Conservation (phyloP, 2,888 invertebrate genomes). For the Volucella zonaria region DNA sequence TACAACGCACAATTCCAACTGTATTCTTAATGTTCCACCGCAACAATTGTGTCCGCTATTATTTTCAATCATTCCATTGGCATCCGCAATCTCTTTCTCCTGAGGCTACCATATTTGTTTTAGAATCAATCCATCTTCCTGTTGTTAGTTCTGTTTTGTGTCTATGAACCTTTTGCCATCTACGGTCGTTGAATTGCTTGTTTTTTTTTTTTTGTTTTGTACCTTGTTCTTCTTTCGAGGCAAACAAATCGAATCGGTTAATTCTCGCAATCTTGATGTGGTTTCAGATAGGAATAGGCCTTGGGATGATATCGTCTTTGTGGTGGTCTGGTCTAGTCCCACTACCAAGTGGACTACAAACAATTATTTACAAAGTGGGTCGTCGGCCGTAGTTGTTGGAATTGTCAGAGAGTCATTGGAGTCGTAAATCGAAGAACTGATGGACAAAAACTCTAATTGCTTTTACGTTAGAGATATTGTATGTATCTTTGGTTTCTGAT, state of each 20-base stretch:
- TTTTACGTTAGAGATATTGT: conserved; percentile 37
- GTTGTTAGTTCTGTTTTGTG: conserved; percentile 25
- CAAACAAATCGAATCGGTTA: conserved; percentile 59
- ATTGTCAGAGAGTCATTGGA: conserved; percentile 8
- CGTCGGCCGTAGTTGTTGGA: conserved; percentile 10
- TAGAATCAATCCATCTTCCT: conserved; percentile 58
- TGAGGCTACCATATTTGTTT: conserved; percentile 49
- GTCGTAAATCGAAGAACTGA: conserved; percentile 38
- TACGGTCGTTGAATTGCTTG: conserved; percentile 19
- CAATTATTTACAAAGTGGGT: conserved; percentile 53
- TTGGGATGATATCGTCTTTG: conserved; percentile 6
- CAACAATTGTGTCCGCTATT: conserved; percentile 39
- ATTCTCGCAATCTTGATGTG: conserved; percentile 38
- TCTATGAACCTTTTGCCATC: background rate
- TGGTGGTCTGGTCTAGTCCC: conserved; percentile 39
- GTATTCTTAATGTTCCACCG: conserved; percentile 32
- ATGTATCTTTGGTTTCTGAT: conserved; percentile 40
- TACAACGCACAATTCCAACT: conserved; percentile 24
- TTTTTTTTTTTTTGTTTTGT: conserved; percentile 16
- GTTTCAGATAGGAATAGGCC: conserved; percentile 15
- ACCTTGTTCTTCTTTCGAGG: background rate
- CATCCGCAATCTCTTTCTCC: conserved; percentile 35
- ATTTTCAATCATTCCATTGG: conserved; percentile 49
- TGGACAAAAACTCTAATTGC: conserved; percentile 53
- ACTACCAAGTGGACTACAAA: conserved; percentile 27